Evolutionary conservation across 2,797 vertebrate genomes (phyloP), one percentile per base, ranked within the genome.

Genomic region (Xerus rutilus): DNA sequence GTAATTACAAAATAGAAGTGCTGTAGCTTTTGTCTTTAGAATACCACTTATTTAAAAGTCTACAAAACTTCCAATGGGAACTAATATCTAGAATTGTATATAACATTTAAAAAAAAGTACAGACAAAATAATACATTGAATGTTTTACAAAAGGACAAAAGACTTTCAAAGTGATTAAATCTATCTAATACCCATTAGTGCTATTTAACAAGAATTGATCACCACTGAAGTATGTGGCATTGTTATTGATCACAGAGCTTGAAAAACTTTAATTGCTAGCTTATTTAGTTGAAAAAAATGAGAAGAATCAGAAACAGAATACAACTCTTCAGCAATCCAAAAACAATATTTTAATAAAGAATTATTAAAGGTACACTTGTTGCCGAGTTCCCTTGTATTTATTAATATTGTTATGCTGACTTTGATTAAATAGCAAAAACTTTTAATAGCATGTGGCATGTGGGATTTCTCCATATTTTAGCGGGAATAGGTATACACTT

Each of bases 291-390:
- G 77, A 86, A 74, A 70, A 86, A 17, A 90, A 70, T 79, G 28
- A 69, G 94, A 97, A 90, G n/a, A 94, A 86, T 96, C 7, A 85
- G 77, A 83, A 94, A n/a, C 18, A 73, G 89, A 79, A 67, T 81
- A 83, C 67, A 81, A 52, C 47, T 9, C 54, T 64, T 95, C 13
- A 70, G 23, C 72, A 92, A 89, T 74, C 10, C 30, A 45, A 73
- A 95, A 67, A 73, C n/a, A 73, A 89, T 70, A 49, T 15, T 85
- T 86, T 70, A 90, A 62, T 81, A 43, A 93, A 39, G 3, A 88
- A 59, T 86, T 64, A 82, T 90, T 59, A 70, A 94, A 74, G 2
- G 2, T 49, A 20, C 7, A 59, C 43, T 81, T 90, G 23, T 82
- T 64, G 4, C 32, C 35, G 73, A 52, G 5, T 21, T 90, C 14